phyloP scores from a whole-genome alignment of 2,113 vertebrate genomes.

The Xiphophorus hellerii region DNA sequence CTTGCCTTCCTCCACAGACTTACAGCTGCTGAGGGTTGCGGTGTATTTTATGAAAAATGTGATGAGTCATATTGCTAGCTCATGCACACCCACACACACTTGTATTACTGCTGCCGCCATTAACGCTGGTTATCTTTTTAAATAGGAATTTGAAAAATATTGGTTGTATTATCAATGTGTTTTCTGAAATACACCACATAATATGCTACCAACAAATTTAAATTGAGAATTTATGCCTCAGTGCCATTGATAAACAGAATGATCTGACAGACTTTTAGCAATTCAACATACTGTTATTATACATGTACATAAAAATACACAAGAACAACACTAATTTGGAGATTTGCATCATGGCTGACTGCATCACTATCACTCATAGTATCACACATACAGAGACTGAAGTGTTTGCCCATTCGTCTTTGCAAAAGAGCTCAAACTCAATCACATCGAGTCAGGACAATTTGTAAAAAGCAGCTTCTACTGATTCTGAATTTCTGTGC shows the following conservation, averaged over 20 bases:
- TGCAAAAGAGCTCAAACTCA: not conserved
- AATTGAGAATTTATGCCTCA: not conserved
- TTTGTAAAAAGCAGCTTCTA: not conserved
- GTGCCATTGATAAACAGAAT: not conserved
- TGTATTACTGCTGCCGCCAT: not conserved
- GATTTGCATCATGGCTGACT: not conserved
- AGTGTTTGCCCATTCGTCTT: not conserved
- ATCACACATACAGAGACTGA: not conserved
- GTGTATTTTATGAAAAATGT: conserved; percentile 50
- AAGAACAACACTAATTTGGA: not conserved
- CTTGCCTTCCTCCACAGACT: conserved; percentile 44
- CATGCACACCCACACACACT: conserved; percentile 14
- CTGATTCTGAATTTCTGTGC: not conserved
- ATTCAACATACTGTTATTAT: not conserved
- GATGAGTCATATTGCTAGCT: conserved; percentile 40
- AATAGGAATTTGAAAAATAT: conserved; percentile 3
- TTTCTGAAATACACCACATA: not conserved
- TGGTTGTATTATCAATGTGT: not conserved
- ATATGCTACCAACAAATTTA: conserved; percentile 5
- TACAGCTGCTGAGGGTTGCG: conserved; percentile 48
- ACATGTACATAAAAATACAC: too few species aligned
- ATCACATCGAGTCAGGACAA: not conserved
- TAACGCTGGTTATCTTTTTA: conserved; percentile 4
- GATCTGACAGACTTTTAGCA: not conserved
- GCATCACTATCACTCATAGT: not conserved